Evolutionary conservation across 1,140 invertebrate genomes (phyloP).

Genomic region (Zeugodacus cucurbitae): DNA sequence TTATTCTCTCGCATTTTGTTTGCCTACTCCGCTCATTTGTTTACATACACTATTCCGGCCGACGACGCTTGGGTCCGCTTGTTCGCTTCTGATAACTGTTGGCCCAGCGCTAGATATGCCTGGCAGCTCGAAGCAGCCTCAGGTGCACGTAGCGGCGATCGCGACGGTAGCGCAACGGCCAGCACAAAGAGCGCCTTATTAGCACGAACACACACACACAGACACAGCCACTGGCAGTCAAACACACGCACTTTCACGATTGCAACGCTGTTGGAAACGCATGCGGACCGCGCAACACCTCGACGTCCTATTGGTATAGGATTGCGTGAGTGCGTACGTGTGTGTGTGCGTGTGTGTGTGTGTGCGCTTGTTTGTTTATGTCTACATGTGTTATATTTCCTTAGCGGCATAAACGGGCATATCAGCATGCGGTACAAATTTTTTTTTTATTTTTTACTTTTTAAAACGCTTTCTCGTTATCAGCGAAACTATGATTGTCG

Average conservation of each 20-base stretch:
- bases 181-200: background rate
- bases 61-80: background rate
- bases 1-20: slow-evolving; percentile 21
- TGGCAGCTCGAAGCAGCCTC: background rate
- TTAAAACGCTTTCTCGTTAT: background rate
- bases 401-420: background rate
- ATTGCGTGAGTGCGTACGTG: background rate
- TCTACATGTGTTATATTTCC: background rate
- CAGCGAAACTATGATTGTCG: background rate
- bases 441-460: background rate
- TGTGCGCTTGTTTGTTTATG: background rate
- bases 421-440: background rate
- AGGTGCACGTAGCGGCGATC: background rate
- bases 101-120: background rate
- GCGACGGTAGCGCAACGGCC: background rate
- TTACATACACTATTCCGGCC: background rate
- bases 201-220: background rate
- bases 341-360: background rate
- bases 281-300: background rate
- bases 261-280: background rate
- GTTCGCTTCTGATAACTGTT: background rate
- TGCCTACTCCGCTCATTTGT: background rate
- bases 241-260: background rate
- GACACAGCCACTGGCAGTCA: too few species aligned
- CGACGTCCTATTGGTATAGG: background rate